These are phyloP conservation scores for Acanthopleura granulata DNA, from an alignment of 2,888 invertebrate genomes.

Conservation along the genomic window DNA sequence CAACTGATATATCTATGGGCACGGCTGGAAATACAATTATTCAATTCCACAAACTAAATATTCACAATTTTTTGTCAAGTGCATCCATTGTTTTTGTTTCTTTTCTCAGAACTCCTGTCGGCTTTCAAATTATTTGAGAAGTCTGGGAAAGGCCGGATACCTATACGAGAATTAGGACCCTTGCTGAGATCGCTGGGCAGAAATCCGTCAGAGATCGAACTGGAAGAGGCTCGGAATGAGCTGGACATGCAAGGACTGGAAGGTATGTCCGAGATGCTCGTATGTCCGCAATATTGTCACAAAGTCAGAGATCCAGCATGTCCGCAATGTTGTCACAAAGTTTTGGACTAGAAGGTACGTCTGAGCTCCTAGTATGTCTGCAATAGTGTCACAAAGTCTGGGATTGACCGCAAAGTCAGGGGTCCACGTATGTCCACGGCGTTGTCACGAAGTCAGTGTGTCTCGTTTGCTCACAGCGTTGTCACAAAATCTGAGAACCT, in stretches of 20 bases:
- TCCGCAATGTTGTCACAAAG: too few species aligned
- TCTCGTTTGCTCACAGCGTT: too few species aligned
- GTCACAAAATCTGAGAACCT: too few species aligned
- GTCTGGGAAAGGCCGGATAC: conserved; percentile 55
- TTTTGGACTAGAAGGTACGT: too few species aligned
- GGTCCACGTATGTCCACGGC: too few species aligned
- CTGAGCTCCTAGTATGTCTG: too few species aligned
- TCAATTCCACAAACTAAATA: neutral
- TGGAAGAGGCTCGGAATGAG: conserved; percentile 59
- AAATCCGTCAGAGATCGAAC: conserved; percentile 60
- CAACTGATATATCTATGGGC: too few species aligned
- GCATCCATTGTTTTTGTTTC: neutral
- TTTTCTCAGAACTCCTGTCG: conserved; percentile 47
- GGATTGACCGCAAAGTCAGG: too few species aligned
- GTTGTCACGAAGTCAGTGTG: too few species aligned
- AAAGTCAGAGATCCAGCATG: too few species aligned
- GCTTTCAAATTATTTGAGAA: conserved; percentile 59
- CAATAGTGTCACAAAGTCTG: too few species aligned
- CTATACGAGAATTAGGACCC: conserved; percentile 51
- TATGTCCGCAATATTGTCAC: neutral
- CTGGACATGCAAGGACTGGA: conserved; percentile 48
- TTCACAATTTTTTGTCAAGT: neutral
- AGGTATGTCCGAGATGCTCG: neutral
- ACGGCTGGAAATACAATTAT: too few species aligned
- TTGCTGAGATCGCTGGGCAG: conserved; percentile 57